phyloP scores from a whole-genome alignment of 2,113 vertebrate genomes.

The Pseudolaguvia tuberculata region DNA sequence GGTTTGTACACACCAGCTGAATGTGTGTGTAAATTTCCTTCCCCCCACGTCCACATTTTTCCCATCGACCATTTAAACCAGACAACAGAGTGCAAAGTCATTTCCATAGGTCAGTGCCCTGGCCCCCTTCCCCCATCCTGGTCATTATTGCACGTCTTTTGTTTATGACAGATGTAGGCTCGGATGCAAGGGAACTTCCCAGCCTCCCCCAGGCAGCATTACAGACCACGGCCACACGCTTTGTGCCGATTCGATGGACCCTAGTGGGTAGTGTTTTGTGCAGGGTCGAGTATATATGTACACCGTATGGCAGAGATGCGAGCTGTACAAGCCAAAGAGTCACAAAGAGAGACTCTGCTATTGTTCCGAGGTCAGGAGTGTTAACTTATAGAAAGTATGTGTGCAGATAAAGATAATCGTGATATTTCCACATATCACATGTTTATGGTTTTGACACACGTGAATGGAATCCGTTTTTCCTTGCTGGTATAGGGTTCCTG shows the following conservation, averaged over 20 bases:
- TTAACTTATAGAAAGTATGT: not conserved
- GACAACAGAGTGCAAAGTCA: constrained; percentile 53
- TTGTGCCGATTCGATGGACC: constrained; percentile 22
- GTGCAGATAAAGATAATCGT: not conserved
- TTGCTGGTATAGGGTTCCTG: too few species aligned
- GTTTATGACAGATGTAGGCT: constrained; percentile 62
- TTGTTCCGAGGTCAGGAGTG: not conserved
- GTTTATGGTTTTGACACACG: too few species aligned
- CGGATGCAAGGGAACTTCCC: constrained; percentile 27
- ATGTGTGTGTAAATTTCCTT: not conserved
- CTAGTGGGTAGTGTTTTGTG: not conserved
- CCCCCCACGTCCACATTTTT: constrained; percentile 8
- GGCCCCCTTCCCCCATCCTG: constrained; percentile 17
- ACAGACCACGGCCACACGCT: constrained; percentile 9
- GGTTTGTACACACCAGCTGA: not conserved
- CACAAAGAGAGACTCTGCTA: not conserved
- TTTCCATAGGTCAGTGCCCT: constrained; percentile 66
- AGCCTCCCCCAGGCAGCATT: constrained; percentile 28
- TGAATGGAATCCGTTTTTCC: too few species aligned
- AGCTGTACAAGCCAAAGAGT: not conserved
- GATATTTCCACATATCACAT: too few species aligned
- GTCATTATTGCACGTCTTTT: constrained; percentile 55
- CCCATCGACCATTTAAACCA: not conserved
- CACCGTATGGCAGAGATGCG: too few species aligned
- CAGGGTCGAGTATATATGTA: not conserved